Evolutionary conservation across 2,113 vertebrate species (phyloP).

Genomic region (Rhea americana): DNA sequence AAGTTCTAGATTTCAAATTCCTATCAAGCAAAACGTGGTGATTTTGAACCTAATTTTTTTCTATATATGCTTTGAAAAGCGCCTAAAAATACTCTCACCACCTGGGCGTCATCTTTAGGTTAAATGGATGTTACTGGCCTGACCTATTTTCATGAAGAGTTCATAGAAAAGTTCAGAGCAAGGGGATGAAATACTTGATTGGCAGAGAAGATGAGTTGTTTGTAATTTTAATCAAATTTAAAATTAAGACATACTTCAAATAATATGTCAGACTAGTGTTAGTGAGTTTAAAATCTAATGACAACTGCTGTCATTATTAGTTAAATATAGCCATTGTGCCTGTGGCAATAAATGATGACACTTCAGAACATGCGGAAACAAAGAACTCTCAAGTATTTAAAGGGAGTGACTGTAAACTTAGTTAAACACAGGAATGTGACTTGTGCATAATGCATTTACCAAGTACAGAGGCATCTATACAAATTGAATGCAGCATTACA

Average conservation of each 20-base stretch:
- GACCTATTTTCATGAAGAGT: constrained; percentile 53
- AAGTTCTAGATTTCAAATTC: background rate
- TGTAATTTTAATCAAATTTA: constrained; percentile 82
- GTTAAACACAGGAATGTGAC: constrained; percentile 78
- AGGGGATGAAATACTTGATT: constrained; percentile 72
- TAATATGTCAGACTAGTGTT: constrained; percentile 84
- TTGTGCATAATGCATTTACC: constrained; percentile 70
- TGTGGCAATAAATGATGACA: constrained; percentile 72
- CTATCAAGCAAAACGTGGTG: background rate
- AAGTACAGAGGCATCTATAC: constrained; percentile 62
- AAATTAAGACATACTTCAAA: constrained; percentile 80
- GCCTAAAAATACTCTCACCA: background rate
- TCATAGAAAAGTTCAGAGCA: constrained; percentile 71
- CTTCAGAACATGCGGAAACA: constrained; percentile 79
- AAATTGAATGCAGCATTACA: constrained; percentile 55
- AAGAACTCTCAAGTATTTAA: constrained; percentile 71
- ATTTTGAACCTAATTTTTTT: background rate
- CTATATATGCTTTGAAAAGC: background rate
- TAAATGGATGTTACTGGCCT: background rate
- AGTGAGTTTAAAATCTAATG: constrained; percentile 85
- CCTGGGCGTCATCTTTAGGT: constrained; percentile 10
- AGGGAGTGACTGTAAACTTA: constrained; percentile 73
- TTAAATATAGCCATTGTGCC: constrained; percentile 78
- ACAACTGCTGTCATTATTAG: constrained; percentile 80
- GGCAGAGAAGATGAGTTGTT: constrained; percentile 79